phyloP scores from a whole-genome alignment of 2,888 invertebrate genomes.

The Orthonevra nobilis region DNA sequence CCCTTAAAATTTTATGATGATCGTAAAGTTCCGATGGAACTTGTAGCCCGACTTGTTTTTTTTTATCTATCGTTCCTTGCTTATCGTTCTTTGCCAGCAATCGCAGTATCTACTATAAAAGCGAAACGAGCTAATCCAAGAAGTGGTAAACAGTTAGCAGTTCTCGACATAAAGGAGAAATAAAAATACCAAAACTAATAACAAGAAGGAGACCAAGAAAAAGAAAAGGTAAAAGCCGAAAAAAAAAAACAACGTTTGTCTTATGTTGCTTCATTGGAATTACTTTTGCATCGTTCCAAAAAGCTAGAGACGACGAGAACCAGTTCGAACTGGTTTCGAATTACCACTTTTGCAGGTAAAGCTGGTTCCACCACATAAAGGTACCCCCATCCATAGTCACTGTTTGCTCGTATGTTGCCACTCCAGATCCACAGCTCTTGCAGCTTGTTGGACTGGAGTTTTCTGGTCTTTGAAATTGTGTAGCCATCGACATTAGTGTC shows the following conservation, averaged over 20 bases:
- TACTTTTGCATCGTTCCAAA: neutral
- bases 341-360: constrained; percentile 53
- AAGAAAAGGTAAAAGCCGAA: neutral
- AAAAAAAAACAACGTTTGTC: constrained; percentile 11
- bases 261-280: constrained; percentile 9
- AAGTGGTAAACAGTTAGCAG: constrained; percentile 4
- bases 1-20: constrained; percentile 19
- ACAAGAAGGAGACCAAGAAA: neutral
- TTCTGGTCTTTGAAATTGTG: constrained; percentile 6
- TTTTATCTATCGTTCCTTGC: too few species aligned
- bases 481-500: constrained; percentile 14
- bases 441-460: too few species aligned
- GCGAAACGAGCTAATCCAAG: constrained; percentile 33
- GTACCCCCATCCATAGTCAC: too few species aligned
- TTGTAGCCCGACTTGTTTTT: constrained; percentile 29
- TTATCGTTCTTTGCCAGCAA: neutral
- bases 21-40: constrained; percentile 36
- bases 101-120: neutral
- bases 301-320: neutral
- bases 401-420: too few species aligned
- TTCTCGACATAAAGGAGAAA: neutral
- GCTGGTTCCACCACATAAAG: constrained; percentile 53
- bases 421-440: too few species aligned
- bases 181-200: neutral
- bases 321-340: constrained; percentile 46